These are phyloP conservation scores for Lasioglossum vierecki DNA, from an alignment of 2,888 invertebrate genomes.

Conservation along the genomic window DNA sequence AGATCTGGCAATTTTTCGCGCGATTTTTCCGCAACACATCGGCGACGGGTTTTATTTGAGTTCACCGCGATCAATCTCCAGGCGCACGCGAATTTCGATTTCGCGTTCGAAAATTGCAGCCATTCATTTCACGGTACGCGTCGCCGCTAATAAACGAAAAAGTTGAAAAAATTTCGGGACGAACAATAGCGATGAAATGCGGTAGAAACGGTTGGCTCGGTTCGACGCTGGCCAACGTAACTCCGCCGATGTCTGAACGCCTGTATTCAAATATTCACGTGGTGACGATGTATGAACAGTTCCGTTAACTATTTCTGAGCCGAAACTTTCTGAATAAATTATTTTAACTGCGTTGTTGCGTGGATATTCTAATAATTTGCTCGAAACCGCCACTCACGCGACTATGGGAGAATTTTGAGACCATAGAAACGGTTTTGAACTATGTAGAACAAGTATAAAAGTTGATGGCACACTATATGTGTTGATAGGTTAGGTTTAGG, in stretches of 20 bases:
- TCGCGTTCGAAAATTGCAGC: constrained; percentile 70
- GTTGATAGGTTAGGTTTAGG: too few relatives aligned
- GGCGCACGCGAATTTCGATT: constrained; percentile 64
- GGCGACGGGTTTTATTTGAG: constrained; percentile 32
- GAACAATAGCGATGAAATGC: constrained; percentile 57
- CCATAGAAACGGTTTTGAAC: background rate
- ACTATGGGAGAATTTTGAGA: background rate
- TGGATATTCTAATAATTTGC: background rate
- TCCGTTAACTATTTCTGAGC: background rate
- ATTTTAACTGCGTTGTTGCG: background rate
- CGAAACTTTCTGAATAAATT: constrained; percentile 23
- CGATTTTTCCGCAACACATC: constrained; percentile 35
- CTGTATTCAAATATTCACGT: constrained; percentile 24
- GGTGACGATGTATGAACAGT: background rate
- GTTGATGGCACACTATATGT: too few relatives aligned
- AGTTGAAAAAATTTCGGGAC: constrained; percentile 63
- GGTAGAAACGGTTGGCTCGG: constrained; percentile 8
- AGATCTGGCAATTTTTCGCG: constrained; percentile 20
- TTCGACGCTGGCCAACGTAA: background rate
- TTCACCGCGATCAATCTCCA: constrained; percentile 68
- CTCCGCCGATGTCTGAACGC: background rate
- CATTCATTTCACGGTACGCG: constrained; percentile 69
- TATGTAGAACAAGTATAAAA: too few relatives aligned
- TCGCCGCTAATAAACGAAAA: constrained; percentile 69
- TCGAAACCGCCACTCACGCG: background rate